phyloP scores from a whole-genome alignment of 2,113 vertebrate genomes.

The Ptyas mucosa region DNA sequence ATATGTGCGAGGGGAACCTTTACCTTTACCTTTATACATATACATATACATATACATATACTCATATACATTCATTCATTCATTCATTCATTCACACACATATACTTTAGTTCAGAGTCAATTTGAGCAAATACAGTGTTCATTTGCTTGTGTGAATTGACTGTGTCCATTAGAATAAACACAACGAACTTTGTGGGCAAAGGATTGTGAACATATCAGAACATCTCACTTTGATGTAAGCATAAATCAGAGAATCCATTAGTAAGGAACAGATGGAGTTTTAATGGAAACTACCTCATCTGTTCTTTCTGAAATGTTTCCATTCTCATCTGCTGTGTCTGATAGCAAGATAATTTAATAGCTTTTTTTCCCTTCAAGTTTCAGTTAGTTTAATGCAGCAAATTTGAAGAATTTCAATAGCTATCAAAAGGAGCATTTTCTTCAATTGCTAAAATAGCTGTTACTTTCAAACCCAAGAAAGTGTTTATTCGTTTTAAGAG shows the following conservation, averaged over 20 bases:
- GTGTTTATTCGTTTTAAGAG: background rate
- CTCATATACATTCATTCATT: too few species aligned
- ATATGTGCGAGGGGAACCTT: too few species aligned
- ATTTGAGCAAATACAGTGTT: background rate
- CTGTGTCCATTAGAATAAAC: background rate
- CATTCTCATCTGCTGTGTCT: background rate
- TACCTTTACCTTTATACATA: too few species aligned
- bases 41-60: too few species aligned
- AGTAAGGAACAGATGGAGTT: background rate
- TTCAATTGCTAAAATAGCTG: background rate
- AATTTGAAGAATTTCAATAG: background rate
- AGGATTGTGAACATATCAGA: background rate
- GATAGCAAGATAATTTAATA: background rate
- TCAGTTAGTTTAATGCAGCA: background rate
- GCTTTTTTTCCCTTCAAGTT: background rate
- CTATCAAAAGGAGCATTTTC: background rate
- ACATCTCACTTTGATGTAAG: background rate
- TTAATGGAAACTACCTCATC: background rate
- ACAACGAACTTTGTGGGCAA: background rate
- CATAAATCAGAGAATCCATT: conserved; percentile 8
- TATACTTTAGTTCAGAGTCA: background rate
- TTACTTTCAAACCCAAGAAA: background rate
- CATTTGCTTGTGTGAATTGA: background rate
- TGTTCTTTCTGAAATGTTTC: background rate
- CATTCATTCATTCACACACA: background rate